Percentiles rank a stretch among this genome's conserved stretches.
phyloP scores from a whole-genome alignment of 2,888 invertebrate species.

The Eugnorisma glareosa region DNA sequence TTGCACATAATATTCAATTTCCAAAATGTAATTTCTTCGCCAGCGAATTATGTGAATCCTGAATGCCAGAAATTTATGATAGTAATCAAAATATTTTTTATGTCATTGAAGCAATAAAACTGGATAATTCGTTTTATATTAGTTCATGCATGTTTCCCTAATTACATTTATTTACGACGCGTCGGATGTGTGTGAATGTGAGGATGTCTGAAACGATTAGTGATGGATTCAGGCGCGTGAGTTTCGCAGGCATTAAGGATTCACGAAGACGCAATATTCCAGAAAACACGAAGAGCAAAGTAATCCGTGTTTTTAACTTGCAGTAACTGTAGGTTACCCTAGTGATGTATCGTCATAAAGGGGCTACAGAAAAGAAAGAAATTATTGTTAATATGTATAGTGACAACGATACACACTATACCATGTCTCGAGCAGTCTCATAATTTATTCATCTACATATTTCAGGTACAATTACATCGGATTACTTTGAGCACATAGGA shows the following conservation, averaged over 20 bases:
- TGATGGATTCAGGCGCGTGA: constrained; percentile 51
- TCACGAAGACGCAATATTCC: constrained; percentile 88
- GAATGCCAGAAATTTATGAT: constrained; percentile 84
- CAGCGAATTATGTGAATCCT: constrained; percentile 88
- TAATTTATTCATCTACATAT: neutral
- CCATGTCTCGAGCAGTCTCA: too few species aligned
- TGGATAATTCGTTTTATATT: constrained; percentile 76
- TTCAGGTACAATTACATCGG: constrained; percentile 17
- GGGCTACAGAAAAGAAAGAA: neutral
- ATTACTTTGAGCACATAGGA: constrained; percentile 42
- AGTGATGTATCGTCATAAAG: constrained; percentile 3
- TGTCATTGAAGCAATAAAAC: constrained; percentile 79
- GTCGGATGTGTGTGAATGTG: constrained; percentile 64
- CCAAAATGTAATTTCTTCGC: constrained; percentile 74
- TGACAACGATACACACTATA: neutral
- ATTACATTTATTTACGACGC: constrained; percentile 78
- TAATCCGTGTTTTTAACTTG: constrained; percentile 39
- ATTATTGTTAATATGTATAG: neutral
- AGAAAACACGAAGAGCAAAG: constrained; percentile 59
- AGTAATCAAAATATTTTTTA: constrained; percentile 77
- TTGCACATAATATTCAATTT: constrained; percentile 66
- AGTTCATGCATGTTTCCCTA: constrained; percentile 75
- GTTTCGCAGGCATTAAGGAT: constrained; percentile 84
- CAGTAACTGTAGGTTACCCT: too few species aligned
- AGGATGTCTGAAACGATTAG: constrained; percentile 51